These are phyloP conservation scores for Entomyzon cyanotis DNA, from an alignment of 2,113 vertebrate species.

Conservation along the genomic window DNA sequence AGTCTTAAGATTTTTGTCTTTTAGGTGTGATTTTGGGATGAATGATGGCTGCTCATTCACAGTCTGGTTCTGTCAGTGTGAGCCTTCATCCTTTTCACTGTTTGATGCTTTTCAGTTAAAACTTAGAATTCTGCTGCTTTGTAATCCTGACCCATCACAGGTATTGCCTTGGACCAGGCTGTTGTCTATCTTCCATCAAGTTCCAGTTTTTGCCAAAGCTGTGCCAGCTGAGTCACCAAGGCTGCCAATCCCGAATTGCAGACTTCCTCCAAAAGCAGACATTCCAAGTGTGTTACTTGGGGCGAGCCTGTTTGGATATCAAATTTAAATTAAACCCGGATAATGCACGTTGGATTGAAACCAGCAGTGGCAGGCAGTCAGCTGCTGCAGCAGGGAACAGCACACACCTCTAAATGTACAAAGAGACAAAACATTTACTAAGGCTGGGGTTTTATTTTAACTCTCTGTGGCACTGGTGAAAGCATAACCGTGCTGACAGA, in stretches of 20 bases:
- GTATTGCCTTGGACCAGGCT: not conserved
- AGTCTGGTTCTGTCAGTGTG: not conserved
- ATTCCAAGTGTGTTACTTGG: not conserved
- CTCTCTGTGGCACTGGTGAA: not conserved
- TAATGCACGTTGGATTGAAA: not conserved
- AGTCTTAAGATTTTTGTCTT: not conserved
- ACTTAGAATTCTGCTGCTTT: not conserved
- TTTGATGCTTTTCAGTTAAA: not conserved
- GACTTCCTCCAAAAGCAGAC: not conserved
- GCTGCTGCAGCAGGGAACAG: not conserved
- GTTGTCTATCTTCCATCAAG: not conserved
- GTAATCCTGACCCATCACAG: not conserved
- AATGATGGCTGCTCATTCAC: not conserved
- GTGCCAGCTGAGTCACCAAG: not conserved
- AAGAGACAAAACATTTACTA: not conserved
- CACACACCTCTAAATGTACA: not conserved
- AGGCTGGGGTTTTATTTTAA: not conserved
- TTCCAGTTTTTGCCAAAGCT: not conserved
- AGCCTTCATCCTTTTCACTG: not conserved
- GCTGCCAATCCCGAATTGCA: not conserved
- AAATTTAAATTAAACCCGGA: conserved; percentile 6
- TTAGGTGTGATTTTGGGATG: not conserved
- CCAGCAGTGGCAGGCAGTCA: not conserved
- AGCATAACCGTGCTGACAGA: not conserved
- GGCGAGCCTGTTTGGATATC: not conserved